These are phyloP conservation scores for Protonibea diacanthus DNA, from an alignment of 2,797 vertebrate genomes.

Conservation along the genomic window DNA sequence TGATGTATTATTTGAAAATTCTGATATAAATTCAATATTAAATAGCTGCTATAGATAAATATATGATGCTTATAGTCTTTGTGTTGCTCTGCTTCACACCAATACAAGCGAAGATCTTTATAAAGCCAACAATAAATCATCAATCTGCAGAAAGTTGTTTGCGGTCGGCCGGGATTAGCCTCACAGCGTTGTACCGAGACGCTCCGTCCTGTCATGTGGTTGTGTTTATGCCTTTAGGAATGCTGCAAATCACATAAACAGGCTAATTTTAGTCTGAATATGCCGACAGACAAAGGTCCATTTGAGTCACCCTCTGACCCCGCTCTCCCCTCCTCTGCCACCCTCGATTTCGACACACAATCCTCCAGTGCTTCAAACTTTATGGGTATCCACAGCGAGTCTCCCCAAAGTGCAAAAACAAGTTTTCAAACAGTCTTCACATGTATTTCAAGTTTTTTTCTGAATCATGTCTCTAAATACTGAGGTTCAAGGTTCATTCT, in stretches of 20 bases:
- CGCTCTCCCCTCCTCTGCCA: background rate
- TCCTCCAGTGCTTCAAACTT: constrained; percentile 3
- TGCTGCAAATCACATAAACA: constrained; percentile 75
- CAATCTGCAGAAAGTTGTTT: constrained; percentile 35
- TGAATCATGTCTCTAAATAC: too few relatives aligned
- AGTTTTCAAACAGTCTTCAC: background rate
- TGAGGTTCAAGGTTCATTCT: too few relatives aligned
- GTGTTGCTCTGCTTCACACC: constrained; percentile 14
- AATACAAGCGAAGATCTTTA: background rate
- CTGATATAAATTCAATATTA: background rate
- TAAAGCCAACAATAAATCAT: constrained; percentile 22
- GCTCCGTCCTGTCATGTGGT: constrained; percentile 61
- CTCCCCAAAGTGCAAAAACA: background rate
- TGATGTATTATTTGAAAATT: background rate
- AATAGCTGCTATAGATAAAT: background rate
- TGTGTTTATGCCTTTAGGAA: constrained; percentile 69
- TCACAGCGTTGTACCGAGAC: constrained; percentile 30
- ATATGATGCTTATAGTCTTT: background rate
- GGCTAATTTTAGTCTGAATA: constrained; percentile 69
- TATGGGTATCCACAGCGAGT: background rate
- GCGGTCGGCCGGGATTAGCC: constrained; percentile 47
- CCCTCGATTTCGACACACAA: background rate
- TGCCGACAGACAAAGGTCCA: constrained; percentile 67
- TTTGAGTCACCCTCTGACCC: constrained; percentile 60
- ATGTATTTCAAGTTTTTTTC: background rate